phyloP scores from a whole-genome alignment of 2,113 vertebrate species.

The Xenotilapia flavipinnis region DNA sequence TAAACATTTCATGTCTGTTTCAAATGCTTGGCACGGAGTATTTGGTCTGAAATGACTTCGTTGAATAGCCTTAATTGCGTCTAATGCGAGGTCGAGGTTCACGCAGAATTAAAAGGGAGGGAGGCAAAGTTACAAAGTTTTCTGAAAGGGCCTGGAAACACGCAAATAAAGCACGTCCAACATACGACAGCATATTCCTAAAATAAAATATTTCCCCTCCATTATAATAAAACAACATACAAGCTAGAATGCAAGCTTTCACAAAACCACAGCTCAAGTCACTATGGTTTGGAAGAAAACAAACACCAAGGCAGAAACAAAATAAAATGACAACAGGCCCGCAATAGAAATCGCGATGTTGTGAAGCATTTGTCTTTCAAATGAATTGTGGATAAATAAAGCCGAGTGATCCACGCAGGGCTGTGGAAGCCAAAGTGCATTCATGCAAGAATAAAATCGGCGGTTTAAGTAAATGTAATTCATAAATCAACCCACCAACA shows the following conservation, averaged over 20 bases:
- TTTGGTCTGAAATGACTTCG: background rate
- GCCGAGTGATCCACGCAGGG: background rate
- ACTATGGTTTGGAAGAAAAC: background rate
- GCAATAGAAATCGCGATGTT: background rate
- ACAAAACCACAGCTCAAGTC: background rate
- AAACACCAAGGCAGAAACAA: background rate
- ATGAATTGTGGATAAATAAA: constrained; percentile 1
- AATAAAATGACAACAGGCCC: constrained; percentile 2
- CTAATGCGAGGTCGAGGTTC: background rate
- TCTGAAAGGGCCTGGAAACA: constrained; percentile 14
- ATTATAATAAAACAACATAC: background rate
- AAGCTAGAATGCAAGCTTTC: background rate
- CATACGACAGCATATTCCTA: background rate
- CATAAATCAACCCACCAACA: constrained; percentile 30
- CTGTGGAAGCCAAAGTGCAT: constrained; percentile 8
- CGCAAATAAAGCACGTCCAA: background rate
- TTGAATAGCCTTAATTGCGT: background rate
- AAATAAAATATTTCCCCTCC: background rate
- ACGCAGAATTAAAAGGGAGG: background rate
- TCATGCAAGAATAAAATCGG: background rate
- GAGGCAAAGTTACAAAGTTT: constrained; percentile 15
- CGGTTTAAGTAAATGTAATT: background rate
- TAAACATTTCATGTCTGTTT: background rate
- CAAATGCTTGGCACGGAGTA: background rate
- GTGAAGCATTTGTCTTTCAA: background rate